A percentile compares a stretch with the other conserved stretches of the same genome.
phyloP scores from a whole-genome alignment of 2,888 invertebrate genomes.

The Tenthredo distinguenda region DNA sequence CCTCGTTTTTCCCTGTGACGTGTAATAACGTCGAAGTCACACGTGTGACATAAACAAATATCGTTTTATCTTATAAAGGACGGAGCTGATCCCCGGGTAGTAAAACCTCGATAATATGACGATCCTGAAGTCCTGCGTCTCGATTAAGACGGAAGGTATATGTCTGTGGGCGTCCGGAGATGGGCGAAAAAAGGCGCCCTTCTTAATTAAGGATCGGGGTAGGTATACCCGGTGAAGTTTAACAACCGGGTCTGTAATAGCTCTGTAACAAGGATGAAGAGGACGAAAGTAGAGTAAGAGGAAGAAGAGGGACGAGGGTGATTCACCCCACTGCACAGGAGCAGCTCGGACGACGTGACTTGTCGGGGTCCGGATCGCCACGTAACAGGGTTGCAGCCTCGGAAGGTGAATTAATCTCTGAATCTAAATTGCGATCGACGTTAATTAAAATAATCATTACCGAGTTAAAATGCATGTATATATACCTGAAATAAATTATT shows the following conservation, averaged over 20 bases:
- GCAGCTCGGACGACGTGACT: not conserved
- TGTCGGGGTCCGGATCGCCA: not conserved
- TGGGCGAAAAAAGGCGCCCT: not conserved
- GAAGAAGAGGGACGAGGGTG: not conserved
- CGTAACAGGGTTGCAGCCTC: not conserved
- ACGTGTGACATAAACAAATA: not conserved
- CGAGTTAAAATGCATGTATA: constrained; percentile 9
- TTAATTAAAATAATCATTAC: constrained; percentile 54
- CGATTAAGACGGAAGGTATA: not conserved
- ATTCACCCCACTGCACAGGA: not conserved
- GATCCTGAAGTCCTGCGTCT: constrained; percentile 2
- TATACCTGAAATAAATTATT: constrained; percentile 64
- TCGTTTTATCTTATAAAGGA: not conserved
- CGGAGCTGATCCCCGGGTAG: not conserved
- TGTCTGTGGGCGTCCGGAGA: not conserved
- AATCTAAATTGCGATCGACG: constrained; percentile 52
- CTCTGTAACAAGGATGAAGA: constrained; percentile 13
- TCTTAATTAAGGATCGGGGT: constrained; percentile 5
- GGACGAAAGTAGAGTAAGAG: not conserved
- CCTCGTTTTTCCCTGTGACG: no score
- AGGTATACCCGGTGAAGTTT: not conserved
- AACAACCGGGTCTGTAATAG: constrained; percentile 16
- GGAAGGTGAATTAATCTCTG: constrained; percentile 4
- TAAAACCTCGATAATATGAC: not conserved
- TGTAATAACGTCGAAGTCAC: no score